These are phyloP conservation scores for Hemitrygon akajei DNA, from an alignment of 2,797 vertebrate genomes.

Conservation along the genomic window DNA sequence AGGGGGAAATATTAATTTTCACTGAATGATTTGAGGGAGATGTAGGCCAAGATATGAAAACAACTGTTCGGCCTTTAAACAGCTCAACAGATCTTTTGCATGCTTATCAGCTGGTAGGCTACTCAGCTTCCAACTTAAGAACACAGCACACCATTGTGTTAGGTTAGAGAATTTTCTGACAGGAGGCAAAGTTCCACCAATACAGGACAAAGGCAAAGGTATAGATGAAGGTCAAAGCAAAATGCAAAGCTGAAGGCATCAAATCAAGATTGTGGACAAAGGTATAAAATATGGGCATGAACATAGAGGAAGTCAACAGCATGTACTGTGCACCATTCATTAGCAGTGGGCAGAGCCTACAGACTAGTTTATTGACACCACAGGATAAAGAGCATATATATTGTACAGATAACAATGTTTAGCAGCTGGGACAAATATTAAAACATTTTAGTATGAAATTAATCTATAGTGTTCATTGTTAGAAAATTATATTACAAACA, in stretches of 20 bases:
- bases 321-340: neutral
- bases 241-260: neutral
- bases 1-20: too few species aligned
- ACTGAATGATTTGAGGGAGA: neutral
- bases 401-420: neutral
- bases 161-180: neutral
- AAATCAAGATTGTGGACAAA: neutral
- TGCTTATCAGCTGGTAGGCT: neutral
- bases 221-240: neutral
- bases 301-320: neutral
- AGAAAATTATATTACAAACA: neutral
- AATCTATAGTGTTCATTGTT: neutral
- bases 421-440: neutral
- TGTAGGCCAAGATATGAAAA: neutral
- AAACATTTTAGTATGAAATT: neutral
- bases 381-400: neutral
- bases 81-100: neutral
- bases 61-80: neutral
- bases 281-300: neutral
- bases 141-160: neutral
- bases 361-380: neutral
- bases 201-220: neutral
- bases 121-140: neutral
- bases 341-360: neutral
- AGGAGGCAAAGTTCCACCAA: neutral